These are phyloP conservation scores for Gallirallus australis DNA, from an alignment of 2,797 vertebrate genomes.

Conservation along the genomic window DNA sequence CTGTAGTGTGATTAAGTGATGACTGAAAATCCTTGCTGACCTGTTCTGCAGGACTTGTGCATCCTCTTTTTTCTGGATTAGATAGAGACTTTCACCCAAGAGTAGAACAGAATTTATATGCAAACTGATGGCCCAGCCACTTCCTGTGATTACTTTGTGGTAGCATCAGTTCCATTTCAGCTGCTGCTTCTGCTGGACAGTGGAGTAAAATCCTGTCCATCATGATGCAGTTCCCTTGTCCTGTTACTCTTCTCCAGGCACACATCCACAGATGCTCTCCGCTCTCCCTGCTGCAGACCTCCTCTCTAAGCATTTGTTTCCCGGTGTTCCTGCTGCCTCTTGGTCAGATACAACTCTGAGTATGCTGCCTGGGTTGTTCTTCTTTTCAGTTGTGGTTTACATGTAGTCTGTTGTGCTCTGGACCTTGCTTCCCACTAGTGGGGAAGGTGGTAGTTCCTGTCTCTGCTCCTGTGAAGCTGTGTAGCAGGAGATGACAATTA, in stretches of 20 bases:
- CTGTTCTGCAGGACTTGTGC: neutral
- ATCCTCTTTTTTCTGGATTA: neutral
- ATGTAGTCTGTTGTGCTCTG: neutral
- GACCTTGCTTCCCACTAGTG: neutral
- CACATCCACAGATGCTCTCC: neutral
- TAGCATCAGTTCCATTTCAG: neutral
- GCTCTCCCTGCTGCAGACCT: neutral
- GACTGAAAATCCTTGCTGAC: neutral
- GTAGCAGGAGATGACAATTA: neutral
- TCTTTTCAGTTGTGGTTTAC: neutral
- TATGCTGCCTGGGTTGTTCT: neutral
- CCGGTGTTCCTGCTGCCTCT: neutral
- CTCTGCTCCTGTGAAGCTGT: neutral
- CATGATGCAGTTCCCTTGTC: neutral
- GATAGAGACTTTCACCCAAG: neutral
- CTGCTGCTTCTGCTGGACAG: neutral
- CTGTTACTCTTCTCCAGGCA: neutral
- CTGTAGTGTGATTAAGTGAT: neutral
- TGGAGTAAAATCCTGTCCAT: neutral
- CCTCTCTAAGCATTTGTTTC: neutral
- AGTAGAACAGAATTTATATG: neutral
- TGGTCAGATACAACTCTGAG: neutral
- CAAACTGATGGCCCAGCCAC: neutral
- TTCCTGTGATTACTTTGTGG: neutral
- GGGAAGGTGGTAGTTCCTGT: neutral